Evolutionary conservation across 2,797 vertebrate species (phyloP), one percentile per base, ranked within the genome.

Genomic region (Microtus agrestis): DNA sequence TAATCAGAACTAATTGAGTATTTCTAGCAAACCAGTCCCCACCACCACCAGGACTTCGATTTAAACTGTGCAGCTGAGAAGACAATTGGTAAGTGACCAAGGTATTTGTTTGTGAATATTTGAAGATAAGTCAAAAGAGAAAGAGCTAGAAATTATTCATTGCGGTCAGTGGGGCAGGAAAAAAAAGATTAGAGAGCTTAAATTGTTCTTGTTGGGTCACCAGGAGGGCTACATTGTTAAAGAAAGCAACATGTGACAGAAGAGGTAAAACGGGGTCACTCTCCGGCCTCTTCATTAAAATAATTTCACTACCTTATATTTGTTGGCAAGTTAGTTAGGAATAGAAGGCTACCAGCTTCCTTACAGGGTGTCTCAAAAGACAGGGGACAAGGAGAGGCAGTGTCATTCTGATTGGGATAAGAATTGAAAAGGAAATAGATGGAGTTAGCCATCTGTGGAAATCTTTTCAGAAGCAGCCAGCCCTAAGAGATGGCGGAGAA

Each of bases 361-460:
- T 90, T 94, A n/a, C 69, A 94, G 87, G 67, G 89, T 86, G 48
- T 92, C 74, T 96, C 84, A 81, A 94, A 95, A 93, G 84, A 17
- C 74, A 46, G 63, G 59, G 91, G 54, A 86, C 95, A 97, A 96
- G 94, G 92, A 96, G 93, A 96, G 87, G 27, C 87, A 95, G 95
- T 93, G 84, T 90, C 89, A 96, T 43, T 97, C 71, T 95, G 85
- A 96, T 71, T 96, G 92, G 71, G 71, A 95, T 96, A 96, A 94
- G 93, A 97, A 94, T 79, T 87, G 92, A 98, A 93, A 96, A 97
- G 1, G 19, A 95, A 97, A 96, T 97, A 96, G 87, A 97, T 96
- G 95, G 84, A 84, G 46, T 97, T 96, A 97, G 94, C 89, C 97
- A 96, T 96, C 97, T 97, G 97, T 96, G 95, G 91, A 96, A 97